phyloP scores from a whole-genome alignment of 2,797 vertebrate genomes.

The Peromyscus aztecus region DNA sequence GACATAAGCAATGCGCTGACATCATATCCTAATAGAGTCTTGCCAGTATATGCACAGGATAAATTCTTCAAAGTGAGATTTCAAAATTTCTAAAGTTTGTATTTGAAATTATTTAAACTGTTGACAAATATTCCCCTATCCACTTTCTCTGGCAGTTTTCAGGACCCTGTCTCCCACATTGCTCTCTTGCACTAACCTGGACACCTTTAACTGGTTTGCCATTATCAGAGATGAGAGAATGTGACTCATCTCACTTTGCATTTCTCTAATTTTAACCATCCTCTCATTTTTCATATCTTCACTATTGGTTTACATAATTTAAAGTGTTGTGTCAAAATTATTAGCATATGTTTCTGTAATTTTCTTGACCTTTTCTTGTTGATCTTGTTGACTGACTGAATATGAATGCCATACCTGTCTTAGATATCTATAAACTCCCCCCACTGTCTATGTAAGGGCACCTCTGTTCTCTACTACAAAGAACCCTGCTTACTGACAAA shows the following conservation, averaged over 20 bases:
- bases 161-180: rapidly evolving
- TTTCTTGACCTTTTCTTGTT: not conserved
- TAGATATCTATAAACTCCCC: not conserved
- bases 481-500: no score
- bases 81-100: conserved; percentile 2
- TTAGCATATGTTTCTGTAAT: not conserved
- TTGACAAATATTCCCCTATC: no score
- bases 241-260: no score
- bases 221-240: no score
- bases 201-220: no score
- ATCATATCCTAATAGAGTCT: not conserved
- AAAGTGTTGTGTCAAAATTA: not conserved
- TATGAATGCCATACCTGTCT: not conserved
- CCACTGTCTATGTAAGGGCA: not conserved
- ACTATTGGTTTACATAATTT: no score
- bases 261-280: no score
- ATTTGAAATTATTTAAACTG: no score
- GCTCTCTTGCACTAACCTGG: rapidly evolving
- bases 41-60: not conserved
- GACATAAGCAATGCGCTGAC: not conserved
- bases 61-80: conserved; percentile 17
- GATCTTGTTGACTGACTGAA: not conserved
- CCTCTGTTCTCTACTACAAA: no score
- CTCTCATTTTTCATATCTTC: no score
- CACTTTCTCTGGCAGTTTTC: no score